Evolutionary conservation across 1,140 invertebrate species (phyloP), one percentile per base, ranked within the genome.

Genomic region (Oryctes rhinoceros): DNA sequence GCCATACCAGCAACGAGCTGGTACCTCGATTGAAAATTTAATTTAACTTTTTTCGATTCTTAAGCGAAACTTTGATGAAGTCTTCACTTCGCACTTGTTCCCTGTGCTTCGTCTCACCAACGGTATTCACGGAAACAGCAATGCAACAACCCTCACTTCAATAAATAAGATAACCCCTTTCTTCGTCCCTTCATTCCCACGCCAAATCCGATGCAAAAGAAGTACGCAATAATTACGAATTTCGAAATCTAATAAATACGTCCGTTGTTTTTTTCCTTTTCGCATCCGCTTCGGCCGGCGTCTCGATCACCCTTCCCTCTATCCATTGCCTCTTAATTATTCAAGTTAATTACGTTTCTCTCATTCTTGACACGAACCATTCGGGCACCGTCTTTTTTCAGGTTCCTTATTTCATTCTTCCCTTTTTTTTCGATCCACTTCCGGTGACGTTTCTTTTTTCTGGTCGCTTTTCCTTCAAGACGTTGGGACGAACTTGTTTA

Each of bases 251-350:
- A 67, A 67, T 67, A 67, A 67, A 67, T 67, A 67, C 5, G 65
- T 67, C 65, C 18, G 9, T 1, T 20, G 65, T 6, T 67, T 67
- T 35, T 35, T 67, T 35, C 18, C 30, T 7, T 48, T 18, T 20
- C 18, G 9, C n/a, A 4, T 24, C 30, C 11, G 65, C 65, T 67
- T 20, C 18, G 9, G 4, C 11, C n/a, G 13, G 13, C 65, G 65
- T 35, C 65, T 13, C 30, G 18, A 67, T 67, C 65, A 67, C 65
- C 65, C 65, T 67, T 67, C 53, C 65, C 65, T 67, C 65, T 67
- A 67, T 67, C 65, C 65, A 67, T 67, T 67, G 65, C 65, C 65
- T 67, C 65, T 67, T 67, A 67, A 67, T 67, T 67, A 67, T 67
- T 67, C 65, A 67, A 67, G 65, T 67, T 67, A 67, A 67, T 67